These are phyloP conservation scores for Eurosta solidaginis DNA, from an alignment of 1,140 invertebrate genomes.

Conservation along the genomic window DNA sequence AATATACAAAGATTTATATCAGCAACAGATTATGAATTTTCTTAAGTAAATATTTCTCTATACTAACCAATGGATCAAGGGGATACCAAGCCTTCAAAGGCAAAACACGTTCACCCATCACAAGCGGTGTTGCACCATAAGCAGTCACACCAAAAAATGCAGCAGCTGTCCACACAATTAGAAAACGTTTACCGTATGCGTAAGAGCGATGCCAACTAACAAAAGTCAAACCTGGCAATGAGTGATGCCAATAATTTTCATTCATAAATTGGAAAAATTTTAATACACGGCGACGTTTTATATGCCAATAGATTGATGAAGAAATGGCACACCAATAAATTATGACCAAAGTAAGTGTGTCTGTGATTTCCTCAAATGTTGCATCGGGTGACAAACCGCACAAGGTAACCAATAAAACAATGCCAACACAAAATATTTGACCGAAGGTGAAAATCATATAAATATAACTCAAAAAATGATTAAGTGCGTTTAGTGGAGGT, in stretches of 20 bases:
- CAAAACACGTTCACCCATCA: constrained; percentile 40
- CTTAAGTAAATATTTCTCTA: too few relatives aligned
- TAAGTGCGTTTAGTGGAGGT: not conserved
- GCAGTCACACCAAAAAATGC: constrained; percentile 45
- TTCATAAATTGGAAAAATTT: constrained; percentile 42
- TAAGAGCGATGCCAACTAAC: constrained; percentile 40
- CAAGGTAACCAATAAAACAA: constrained; percentile 49
- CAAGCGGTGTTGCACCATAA: constrained; percentile 46
- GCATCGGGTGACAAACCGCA: constrained; percentile 45
- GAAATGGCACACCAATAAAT: constrained; percentile 50
- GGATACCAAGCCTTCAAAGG: too few relatives aligned
- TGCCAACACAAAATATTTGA: constrained; percentile 42
- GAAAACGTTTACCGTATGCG: constrained; percentile 35
- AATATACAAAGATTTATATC: not conserved
- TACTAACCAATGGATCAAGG: constrained; percentile 43
- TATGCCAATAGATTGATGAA: constrained; percentile 46
- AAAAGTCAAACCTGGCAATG: constrained; percentile 48
- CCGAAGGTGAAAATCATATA: constrained; percentile 40
- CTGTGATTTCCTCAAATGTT: constrained; percentile 48
- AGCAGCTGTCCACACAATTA: constrained; percentile 37
- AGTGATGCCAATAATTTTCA: constrained; percentile 48
- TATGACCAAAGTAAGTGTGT: constrained; percentile 50
- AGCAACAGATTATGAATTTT: not conserved
- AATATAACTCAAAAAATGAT: not conserved
- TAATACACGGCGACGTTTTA: constrained; percentile 34